Base-by-base conservation (phyloP, 2,113 vertebrate species). In the Chlorodrepanis virens region DNA sequence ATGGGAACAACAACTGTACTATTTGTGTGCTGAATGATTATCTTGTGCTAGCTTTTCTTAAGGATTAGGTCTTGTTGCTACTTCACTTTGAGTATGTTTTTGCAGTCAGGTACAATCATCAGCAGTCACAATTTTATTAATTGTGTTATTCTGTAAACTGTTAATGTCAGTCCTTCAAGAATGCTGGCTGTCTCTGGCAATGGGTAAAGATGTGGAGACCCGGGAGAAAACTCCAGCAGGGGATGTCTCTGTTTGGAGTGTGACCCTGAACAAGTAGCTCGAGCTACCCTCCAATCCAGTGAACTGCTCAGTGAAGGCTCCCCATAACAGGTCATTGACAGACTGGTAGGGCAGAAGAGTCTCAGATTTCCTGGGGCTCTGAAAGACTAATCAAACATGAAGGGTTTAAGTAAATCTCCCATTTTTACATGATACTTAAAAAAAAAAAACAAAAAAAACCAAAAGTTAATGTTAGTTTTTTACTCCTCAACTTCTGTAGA, bases 281-380 rank as follows among this genome's bases (percentile, higher is more conserved):
- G 0, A 49, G 23, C 27, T 0, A 0, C 10, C 13, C 19, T 37
- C 19, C 14, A 35, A 28, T 28, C 14, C 24, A 9, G 18, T 31
- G 40, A 63, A 25, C 20, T 25, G 35, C 29, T 14, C 28, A 25
- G 20, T 33, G 68, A 44, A 52, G 27, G 35, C 1, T 44, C 7
- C 22, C 10, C 44, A 50, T 16, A 37, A 7, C 6, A 22, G 12
- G 17, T 1, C 11, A 8, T 3, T 42, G 33, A 50, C 18, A 65
- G 50, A 37, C 4, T 13, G 27, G 14, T 31, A 3, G 6, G 44
- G 33, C 19, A 65, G 3, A 81, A 47, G 11, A 37, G 27, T 33
- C 37, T 72, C 3, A 3, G 14, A 6, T 37, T 39, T 37, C 6
- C 40, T n/a, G 31, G 12, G 18, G 10, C 27, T 28, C 37, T 72